Evolutionary conservation across 92 coral and sea anemone genomes (phyloP).

Genomic region (Nematostella vectensis): DNA sequence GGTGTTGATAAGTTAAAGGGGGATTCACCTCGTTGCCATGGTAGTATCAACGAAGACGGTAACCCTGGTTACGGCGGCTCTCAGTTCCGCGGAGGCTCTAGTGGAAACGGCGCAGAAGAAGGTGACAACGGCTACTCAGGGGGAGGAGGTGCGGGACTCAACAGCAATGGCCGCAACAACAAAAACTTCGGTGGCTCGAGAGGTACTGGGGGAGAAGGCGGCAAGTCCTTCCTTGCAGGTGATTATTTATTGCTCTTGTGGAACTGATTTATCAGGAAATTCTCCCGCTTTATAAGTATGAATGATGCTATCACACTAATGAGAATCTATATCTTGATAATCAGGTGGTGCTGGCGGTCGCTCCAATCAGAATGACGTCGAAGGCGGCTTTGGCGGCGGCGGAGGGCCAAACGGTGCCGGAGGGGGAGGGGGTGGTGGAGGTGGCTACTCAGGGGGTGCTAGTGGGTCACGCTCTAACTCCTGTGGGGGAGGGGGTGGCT

Average conservation of each 20-base stretch:
- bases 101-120: slow-evolving; percentile 83
- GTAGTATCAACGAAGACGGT: slow-evolving; percentile 46
- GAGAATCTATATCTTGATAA: no score
- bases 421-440: slow-evolving; percentile 91
- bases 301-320: not conserved
- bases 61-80: slow-evolving; percentile 77
- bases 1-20: slow-evolving; percentile 75
- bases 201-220: slow-evolving; percentile 90
- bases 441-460: slow-evolving; percentile 91
- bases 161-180: slow-evolving; percentile 65
- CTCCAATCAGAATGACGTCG: slow-evolving; percentile 70
- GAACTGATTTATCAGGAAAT: not conserved
- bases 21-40: slow-evolving; percentile 76
- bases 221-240: slow-evolving; percentile 61
- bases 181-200: slow-evolving; percentile 71
- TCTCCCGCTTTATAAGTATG: no score
- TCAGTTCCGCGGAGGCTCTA: slow-evolving; percentile 57
- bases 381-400: slow-evolving; percentile 88
- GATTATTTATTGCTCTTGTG: not conserved
- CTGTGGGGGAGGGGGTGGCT: slow-evolving; percentile 96
- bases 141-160: slow-evolving; percentile 82
- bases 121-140: slow-evolving; percentile 91
- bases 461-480: slow-evolving; percentile 90
- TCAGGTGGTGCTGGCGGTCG: slow-evolving; percentile 76
- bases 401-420: slow-evolving; percentile 95